phyloP scores from a whole-genome alignment of 2,888 invertebrate genomes.

The Nemapogon koenigi region DNA sequence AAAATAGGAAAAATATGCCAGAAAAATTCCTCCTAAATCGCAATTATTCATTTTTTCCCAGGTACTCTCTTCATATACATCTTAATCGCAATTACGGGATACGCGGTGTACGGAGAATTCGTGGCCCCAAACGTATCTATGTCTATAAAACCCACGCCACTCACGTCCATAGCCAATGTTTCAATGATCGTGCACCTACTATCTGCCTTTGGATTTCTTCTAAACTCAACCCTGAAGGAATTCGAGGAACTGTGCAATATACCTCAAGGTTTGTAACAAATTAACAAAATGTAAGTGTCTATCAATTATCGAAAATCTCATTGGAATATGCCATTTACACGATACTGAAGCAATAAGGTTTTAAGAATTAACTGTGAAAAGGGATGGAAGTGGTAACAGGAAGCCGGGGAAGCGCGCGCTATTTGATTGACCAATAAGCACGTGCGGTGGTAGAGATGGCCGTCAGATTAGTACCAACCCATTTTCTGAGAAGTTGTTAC shows the following conservation, averaged over 20 bases:
- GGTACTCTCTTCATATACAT: slow-evolving; percentile 64
- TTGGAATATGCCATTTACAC: no score
- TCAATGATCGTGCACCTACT: slow-evolving; percentile 71
- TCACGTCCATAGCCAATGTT: slow-evolving; percentile 64
- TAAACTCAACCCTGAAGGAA: slow-evolving; percentile 76
- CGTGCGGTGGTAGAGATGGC: no score
- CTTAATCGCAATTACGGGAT: slow-evolving; percentile 68
- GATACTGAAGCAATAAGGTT: no score
- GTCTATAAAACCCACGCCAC: slow-evolving; percentile 56
- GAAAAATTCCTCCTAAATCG: no score
- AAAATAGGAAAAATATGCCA: no score
- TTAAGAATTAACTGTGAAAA: no score
- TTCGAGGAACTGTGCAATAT: slow-evolving; percentile 70
- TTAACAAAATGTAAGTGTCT: background rate
- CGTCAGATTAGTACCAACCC: no score
- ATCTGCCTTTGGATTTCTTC: slow-evolving; percentile 71
- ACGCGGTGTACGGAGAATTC: slow-evolving; percentile 67
- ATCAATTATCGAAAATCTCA: no score
- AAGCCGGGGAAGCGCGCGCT: no score
- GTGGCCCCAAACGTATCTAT: slow-evolving; percentile 67
- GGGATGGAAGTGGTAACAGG: no score
- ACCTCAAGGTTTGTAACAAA: slow-evolving; percentile 55
- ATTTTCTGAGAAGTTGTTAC: no score
- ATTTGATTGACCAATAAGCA: no score
- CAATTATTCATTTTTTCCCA: slow-evolving; percentile 28